Evolutionary conservation across 2,797 vertebrate genomes (phyloP).

Genomic region (Xerus rutilus): DNA sequence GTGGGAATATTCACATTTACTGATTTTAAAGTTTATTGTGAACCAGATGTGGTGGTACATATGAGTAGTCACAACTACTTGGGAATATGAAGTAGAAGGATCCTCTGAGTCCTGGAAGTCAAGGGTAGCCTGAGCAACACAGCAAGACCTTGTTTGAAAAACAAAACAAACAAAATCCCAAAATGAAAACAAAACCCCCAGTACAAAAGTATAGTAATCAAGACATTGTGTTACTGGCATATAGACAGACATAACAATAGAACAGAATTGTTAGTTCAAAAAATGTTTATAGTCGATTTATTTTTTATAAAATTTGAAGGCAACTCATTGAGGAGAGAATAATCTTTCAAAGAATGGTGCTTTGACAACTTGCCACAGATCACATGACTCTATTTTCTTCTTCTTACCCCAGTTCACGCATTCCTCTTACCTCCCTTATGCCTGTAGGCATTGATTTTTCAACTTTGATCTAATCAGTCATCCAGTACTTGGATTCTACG

Average conservation of each 20-base stretch:
- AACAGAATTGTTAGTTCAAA: neutral
- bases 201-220: neutral
- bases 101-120: neutral
- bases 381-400: neutral
- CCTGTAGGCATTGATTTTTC: constrained; percentile 25
- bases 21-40: neutral
- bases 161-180: neutral
- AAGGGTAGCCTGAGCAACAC: neutral
- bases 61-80: neutral
- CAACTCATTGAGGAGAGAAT: neutral
- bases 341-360: neutral
- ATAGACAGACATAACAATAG: neutral
- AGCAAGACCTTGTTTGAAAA: neutral
- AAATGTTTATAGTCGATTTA: neutral
- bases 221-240: neutral
- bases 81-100: neutral
- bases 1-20: neutral
- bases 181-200: too few relatives aligned
- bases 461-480: neutral
- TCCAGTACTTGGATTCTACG: neutral
- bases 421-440: neutral
- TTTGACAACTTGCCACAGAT: neutral
- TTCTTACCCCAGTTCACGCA: neutral
- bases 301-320: neutral
- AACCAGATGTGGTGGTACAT: too few relatives aligned